Base-by-base conservation (phyloP, 1,140 invertebrate genomes). In the Brachionus rotundiformis region DNA sequence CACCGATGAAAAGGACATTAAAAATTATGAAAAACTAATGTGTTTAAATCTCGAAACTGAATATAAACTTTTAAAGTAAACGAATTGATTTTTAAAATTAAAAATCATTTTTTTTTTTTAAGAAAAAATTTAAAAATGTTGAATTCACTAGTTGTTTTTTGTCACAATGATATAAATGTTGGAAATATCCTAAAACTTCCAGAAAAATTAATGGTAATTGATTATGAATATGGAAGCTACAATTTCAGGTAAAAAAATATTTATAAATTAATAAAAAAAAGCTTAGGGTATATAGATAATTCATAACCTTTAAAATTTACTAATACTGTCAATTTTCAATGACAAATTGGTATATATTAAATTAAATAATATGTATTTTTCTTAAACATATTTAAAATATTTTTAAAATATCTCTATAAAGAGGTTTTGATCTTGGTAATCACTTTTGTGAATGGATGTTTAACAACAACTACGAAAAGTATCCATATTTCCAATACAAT, bases 141-240 rank as follows among this genome's bases (percentile, higher is more conserved):
- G 5, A 84, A 88, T n/a, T 93, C 93, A 82, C 93, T 94, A 0
- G 94, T 98, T 1, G 92, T 95, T 0, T 99, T 99, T 87, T 96
- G 94, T 85, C 96, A 99, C 88, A 98, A 98, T 87, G 96, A 98
- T 86, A 90, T 98, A 86, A 96, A 98, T 88, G 95, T 97, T 90
- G 96, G 96, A 87, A 92, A 90, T 84, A 90, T 90, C 82, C 84
- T 90, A 11, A 59, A 54, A 36, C 19, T 77, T 39, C n/a, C 19
- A 7, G 77, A 65, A 5, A 85, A 85, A 76, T 86, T 94, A 11
- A 84, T 87, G 39, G 90, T 95, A 27, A 94, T 95, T 85, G 95
- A 97, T 86, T 96, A 94, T 87, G 95, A 97, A 88, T 97, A 96
- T 86, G 94, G 94, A 86, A 93, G 94, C 0, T 96, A 96, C 87